These are phyloP conservation scores for Platypus cylindrus DNA, from an alignment of 2,888 invertebrate genomes.

Conservation along the genomic window DNA sequence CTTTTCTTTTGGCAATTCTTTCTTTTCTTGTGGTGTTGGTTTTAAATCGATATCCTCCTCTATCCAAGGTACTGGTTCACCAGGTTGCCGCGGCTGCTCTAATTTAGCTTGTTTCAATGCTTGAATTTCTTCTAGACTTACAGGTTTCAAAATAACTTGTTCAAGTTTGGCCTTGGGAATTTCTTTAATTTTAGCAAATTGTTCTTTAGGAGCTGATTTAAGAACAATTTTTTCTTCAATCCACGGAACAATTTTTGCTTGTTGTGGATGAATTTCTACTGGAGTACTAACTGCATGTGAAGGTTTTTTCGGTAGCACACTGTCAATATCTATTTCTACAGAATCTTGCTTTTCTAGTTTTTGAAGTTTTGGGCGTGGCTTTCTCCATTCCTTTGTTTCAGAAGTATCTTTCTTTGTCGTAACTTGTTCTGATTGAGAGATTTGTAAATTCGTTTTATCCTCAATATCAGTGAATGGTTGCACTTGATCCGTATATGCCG, in stretches of 20 bases:
- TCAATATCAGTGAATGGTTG: slow-evolving; percentile 3
- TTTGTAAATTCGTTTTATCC: too few relatives aligned
- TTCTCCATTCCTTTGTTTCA: slow-evolving; percentile 6
- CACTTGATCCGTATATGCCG: too few relatives aligned
- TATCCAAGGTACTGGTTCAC: slow-evolving; percentile 41
- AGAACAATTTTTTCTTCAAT: slow-evolving; percentile 48
- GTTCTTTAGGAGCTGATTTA: slow-evolving; percentile 32
- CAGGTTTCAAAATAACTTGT: slow-evolving; percentile 25
- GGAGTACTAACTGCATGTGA: slow-evolving; percentile 6
- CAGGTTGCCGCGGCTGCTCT: slow-evolving; percentile 24
- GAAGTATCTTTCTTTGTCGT: not conserved
- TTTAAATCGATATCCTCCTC: slow-evolving; percentile 47
- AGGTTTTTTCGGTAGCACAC: slow-evolving; percentile 10
- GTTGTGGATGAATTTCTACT: slow-evolving; percentile 9
- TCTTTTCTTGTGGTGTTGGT: slow-evolving; percentile 30
- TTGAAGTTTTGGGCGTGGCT: slow-evolving; percentile 1
- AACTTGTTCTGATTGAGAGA: slow-evolving; percentile 1
- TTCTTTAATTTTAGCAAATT: slow-evolving; percentile 32
- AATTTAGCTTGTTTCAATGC: slow-evolving; percentile 13
- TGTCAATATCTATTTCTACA: slow-evolving; percentile 13
- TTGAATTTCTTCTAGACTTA: slow-evolving; percentile 12
- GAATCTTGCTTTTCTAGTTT: slow-evolving; percentile 11
- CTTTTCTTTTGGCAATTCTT: slow-evolving; percentile 33
- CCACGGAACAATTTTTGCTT: slow-evolving; percentile 36
- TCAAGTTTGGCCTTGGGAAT: slow-evolving; percentile 42